Conservation (phyloP, 2,113 vertebrate species). For the Stictonetta naevosa region DNA sequence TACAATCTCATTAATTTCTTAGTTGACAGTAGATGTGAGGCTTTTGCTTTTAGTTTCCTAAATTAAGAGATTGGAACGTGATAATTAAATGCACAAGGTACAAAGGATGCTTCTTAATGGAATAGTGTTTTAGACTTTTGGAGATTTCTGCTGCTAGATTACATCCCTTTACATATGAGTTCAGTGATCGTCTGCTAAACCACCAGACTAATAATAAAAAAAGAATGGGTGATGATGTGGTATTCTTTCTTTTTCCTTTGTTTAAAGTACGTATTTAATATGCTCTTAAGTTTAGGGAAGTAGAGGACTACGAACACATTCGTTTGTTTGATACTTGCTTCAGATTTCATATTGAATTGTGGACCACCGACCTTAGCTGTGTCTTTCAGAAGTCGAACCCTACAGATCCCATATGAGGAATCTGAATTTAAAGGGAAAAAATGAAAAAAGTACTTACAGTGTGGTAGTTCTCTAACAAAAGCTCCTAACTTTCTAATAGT, state of each 20-base stretch:
- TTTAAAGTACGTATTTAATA: neutral
- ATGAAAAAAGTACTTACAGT: rapidly evolving
- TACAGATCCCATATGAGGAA: neutral
- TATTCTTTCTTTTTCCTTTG: neutral
- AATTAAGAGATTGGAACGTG: neutral
- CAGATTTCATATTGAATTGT: neutral
- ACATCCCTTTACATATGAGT: neutral
- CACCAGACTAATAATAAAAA: neutral
- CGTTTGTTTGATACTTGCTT: neutral
- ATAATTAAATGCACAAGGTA: neutral
- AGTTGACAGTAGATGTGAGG: neutral
- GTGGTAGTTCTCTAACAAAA: neutral
- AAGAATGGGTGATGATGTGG: neutral
- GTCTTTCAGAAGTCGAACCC: neutral
- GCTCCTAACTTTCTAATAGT: neutral
- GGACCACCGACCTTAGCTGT: neutral
- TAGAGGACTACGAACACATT: neutral
- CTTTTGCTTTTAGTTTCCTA: neutral
- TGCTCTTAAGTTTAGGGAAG: neutral
- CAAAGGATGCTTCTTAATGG: neutral
- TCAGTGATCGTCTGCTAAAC: neutral
- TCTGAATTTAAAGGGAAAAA: neutral
- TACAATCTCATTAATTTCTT: neutral
- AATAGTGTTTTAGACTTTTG: neutral
- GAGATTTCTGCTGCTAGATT: neutral